Base-by-base conservation (phyloP, 2,888 invertebrate genomes). In the Drosophila basisetae region DNA sequence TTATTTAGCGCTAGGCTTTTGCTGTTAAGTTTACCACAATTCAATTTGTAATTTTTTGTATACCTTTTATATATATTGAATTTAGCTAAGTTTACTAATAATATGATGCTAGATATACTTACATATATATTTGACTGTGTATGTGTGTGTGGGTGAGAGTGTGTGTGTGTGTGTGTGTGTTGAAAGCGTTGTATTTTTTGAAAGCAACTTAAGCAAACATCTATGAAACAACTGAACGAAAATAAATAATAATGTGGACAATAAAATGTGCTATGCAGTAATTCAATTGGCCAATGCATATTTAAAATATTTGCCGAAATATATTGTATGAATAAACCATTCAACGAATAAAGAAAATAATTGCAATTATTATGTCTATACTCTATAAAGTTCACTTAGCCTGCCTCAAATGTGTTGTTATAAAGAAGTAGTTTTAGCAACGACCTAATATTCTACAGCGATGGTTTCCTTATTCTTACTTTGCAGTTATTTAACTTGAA, bases 121-220 rank as follows among this genome's bases (percentile, higher is more conserved):
- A n/a, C 16, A 22, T 47, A 56, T 61, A 30, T n/a, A 11, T 41
- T 39, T 39, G 28, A 52, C 28, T 62, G 18, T 52, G 31, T 52
- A 22, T 43, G 33, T 35, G 28, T 56, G 33, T 62, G 18, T 52
- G 31, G 31, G 25, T 41, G 30, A 30, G 28, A 53, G 13, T 7
- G 30, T n/a, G 13, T 16, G 10, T 33, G n/a, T 22, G 22, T 54
- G 50, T 53, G 30, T 69, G 54, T 56, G 78, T 66, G 72, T 76
- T 64, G 64, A 68, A 50, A 50, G 77, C 78, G 73, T 80, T 79
- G 84, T 87, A 85, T 88, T 87, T 87, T 87, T 82, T 88, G 80
- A 84, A 84, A 65, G 62, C 62, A 56, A 82, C 70, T 73, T 87
- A 62, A 76, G 78, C 80, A 58, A 73, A 70, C 41, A 43, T 28